Evolutionary conservation across 1,140 invertebrate genomes (phyloP).

Genomic region (Triops longicaudatus): DNA sequence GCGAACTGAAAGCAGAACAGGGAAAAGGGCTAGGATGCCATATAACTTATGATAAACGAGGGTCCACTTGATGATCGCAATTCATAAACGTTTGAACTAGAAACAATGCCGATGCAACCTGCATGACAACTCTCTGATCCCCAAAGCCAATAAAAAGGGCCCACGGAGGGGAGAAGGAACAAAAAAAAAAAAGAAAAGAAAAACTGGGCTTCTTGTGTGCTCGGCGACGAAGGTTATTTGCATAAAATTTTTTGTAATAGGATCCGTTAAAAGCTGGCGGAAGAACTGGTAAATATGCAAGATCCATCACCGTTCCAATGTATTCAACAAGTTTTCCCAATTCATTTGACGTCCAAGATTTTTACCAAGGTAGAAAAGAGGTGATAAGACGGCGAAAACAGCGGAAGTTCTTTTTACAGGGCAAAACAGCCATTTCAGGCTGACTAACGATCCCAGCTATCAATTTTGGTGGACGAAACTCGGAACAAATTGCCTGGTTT

Average conservation of each 20-base stretch:
- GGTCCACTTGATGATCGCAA: slow-evolving; percentile 14
- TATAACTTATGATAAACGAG: slow-evolving; percentile 8
- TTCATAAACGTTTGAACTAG: slow-evolving; percentile 7
- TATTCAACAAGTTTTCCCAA: background rate
- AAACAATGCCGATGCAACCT: slow-evolving; percentile 2
- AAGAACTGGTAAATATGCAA: slow-evolving; percentile 15
- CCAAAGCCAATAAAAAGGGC: background rate
- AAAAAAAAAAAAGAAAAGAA: background rate
- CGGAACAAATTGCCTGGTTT: no score
- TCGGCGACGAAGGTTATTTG: background rate
- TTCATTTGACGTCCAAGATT: no score
- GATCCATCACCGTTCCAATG: slow-evolving; percentile 6
- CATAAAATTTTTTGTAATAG: background rate
- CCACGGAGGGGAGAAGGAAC: no score
- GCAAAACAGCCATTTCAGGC: no score
- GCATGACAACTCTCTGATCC: background rate
- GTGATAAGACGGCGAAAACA: no score
- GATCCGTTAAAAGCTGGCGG: slow-evolving; percentile 9
- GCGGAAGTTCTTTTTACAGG: no score
- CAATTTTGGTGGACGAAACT: no score
- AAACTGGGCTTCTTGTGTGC: background rate
- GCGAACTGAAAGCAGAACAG: background rate
- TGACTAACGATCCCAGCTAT: no score
- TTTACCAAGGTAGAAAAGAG: no score
- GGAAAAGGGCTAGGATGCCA: background rate